phyloP scores from a whole-genome alignment of 2,888 invertebrate species.

The Drepana falcataria region DNA sequence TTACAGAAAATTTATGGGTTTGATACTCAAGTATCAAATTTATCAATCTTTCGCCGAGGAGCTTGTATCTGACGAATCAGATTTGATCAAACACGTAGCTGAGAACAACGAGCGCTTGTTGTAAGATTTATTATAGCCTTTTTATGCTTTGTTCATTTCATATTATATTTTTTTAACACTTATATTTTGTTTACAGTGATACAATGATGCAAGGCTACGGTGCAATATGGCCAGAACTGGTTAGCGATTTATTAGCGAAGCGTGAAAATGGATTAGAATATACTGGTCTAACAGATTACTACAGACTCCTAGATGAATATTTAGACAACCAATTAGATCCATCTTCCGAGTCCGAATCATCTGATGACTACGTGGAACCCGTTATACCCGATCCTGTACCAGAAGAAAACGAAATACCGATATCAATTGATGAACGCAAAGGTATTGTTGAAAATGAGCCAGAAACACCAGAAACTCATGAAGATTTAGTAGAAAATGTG shows the following conservation, averaged over 20 bases:
- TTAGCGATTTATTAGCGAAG: constrained; percentile 67
- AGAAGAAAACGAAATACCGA: constrained; percentile 49
- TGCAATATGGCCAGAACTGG: constrained; percentile 66
- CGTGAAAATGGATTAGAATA: constrained; percentile 70
- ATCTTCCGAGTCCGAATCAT: constrained; percentile 26
- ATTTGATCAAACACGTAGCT: constrained; percentile 60
- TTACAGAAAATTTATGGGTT: constrained; percentile 78
- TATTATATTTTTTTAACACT: background rate
- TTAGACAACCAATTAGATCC: constrained; percentile 70
- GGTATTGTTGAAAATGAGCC: constrained; percentile 12
- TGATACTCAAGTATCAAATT: constrained; percentile 78
- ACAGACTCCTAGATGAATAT: constrained; percentile 75
- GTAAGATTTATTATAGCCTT: constrained; percentile 38
- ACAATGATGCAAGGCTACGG: constrained; percentile 68
- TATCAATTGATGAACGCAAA: constrained; percentile 18
- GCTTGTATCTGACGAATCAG: constrained; percentile 58
- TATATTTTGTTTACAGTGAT: constrained; percentile 39
- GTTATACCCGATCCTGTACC: constrained; percentile 32
- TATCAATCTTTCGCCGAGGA: constrained; percentile 73
- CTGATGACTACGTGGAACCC: constrained; percentile 58
- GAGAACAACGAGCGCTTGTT: constrained; percentile 56
- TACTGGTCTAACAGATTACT: constrained; percentile 75
- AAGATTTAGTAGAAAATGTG: constrained; percentile 42
- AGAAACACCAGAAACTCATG: constrained; percentile 19
- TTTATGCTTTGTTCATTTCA: background rate